phyloP scores from a whole-genome alignment of 2,888 invertebrate species.

The Auanema freiburgensis region DNA sequence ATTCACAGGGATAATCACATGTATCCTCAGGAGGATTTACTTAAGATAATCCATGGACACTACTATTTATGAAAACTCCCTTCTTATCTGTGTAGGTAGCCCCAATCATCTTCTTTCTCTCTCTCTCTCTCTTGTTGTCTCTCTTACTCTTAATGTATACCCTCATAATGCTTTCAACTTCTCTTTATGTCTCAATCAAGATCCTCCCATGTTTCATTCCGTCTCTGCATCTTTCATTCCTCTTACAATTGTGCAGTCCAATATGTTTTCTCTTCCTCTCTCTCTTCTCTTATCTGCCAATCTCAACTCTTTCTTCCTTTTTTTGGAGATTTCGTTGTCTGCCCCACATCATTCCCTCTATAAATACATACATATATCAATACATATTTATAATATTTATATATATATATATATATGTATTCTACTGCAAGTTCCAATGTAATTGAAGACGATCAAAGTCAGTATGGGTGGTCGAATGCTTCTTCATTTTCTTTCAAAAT shows the following conservation, averaged over 20 bases:
- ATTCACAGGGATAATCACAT: too few relatives aligned
- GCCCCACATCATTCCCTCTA: slow-evolving; percentile 5
- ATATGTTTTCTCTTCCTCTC: background rate
- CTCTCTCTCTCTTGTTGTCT: slow-evolving; percentile 2
- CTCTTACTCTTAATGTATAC: background rate
- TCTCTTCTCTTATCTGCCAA: slow-evolving; percentile 3
- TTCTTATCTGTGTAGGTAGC: background rate
- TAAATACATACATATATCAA: background rate
- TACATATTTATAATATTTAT: slow-evolving; percentile 7
- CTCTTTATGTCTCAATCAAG: background rate
- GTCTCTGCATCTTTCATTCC: slow-evolving; percentile 4
- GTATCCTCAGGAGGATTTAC: too few relatives aligned
- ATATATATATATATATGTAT: background rate
- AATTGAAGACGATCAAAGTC: too few relatives aligned
- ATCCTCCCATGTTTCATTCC: background rate
- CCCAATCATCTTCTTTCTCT: slow-evolving; percentile 7
- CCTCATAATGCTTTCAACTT: background rate
- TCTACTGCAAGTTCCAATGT: too few relatives aligned
- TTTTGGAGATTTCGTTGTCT: slow-evolving; percentile 7
- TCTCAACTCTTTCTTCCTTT: background rate
- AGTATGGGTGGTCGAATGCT: too few relatives aligned
- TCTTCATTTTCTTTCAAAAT: too few relatives aligned
- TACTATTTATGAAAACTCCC: slow-evolving; percentile 14
- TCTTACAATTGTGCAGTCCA: slow-evolving; percentile 18
- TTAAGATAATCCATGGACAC: too few relatives aligned